Base-by-base conservation (phyloP, 1,140 invertebrate genomes). In the Chlorops oryzae region DNA sequence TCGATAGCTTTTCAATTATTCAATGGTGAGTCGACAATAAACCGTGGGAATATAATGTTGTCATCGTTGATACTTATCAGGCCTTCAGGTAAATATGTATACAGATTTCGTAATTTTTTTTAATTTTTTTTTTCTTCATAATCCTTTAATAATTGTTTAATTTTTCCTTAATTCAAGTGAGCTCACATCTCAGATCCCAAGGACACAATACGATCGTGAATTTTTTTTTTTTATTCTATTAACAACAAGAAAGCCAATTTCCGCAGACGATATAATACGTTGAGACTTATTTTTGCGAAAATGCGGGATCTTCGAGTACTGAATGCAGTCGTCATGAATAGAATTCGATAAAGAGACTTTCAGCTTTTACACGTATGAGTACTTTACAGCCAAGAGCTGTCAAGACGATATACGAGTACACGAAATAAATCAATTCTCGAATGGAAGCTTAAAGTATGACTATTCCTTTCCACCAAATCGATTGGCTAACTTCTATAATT, bases 191-290 rank as follows among this genome's bases (percentile, higher is more conserved):
- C 5, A 23, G 5, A 32, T 53, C 10, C 51, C 51, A 3, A n/a
- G 12, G 22, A 45, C 51, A 2, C 5, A 17, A 21, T 25, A 49
- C 17, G 51, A 53, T 3, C 34, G 47, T n/a, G 17, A 24, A 15
- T 53, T 45, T 12, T 23, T 49, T 24, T 53, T 53, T 24, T 49
- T 53, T 41, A 45, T 53, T 25, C 17, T 53, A 6, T 39, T 53
- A 39, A 53, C 51, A 2, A 37, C n/a, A n/a, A n/a, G n/a, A n/a
- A n/a, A n/a, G n/a, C n/a, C n/a, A n/a, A n/a, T n/a, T n/a, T n/a
- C n/a, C n/a, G n/a, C n/a, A n/a, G 39, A 17, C 13, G n/a, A 4
- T 17, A 5, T 5, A n/a, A 12, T 2, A 28, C 5, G n/a, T 2
- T 21, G 27, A 2, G 25, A n/a, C 10, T 17, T 9, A 15, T 23